Evolutionary conservation across 1,140 invertebrate species (phyloP).

Genomic region (Hirudo medicinalis): DNA sequence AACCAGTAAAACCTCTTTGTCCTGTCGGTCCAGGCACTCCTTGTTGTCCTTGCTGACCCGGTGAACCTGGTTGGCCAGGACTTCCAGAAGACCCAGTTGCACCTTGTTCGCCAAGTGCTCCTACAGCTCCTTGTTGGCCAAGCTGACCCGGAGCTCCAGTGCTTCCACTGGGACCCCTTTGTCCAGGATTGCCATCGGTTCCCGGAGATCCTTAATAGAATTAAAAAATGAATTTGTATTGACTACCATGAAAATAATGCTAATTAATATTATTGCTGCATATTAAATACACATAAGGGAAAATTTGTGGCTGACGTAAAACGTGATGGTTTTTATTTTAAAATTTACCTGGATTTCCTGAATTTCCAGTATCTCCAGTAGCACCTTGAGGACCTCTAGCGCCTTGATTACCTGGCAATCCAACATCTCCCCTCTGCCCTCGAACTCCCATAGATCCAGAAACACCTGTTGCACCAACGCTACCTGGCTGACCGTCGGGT

Average conservation of each 20-base stretch:
- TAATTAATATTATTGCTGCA: no score
- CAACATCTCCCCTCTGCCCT: conserved; percentile 19
- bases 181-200: neutral
- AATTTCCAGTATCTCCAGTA: conserved; percentile 13
- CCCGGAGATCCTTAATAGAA: conserved; percentile 2
- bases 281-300: no score
- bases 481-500: neutral
- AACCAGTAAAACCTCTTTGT: conserved; percentile 9
- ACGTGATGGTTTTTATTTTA: no score
- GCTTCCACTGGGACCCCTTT: neutral
- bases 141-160: neutral
- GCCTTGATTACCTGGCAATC: conserved; percentile 13
- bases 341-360: conserved; percentile 18
- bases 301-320: no score
- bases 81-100: conserved; percentile 2
- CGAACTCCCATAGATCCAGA: conserved; percentile 8
- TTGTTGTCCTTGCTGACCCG: neutral
- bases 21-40: conserved; percentile 15
- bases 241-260: no score
- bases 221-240: neutral
- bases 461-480: conserved; percentile 15
- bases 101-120: conserved; percentile 1
- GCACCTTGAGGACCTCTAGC: conserved; percentile 16
- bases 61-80: conserved; percentile 1
- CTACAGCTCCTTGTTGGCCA: neutral